These are phyloP conservation scores for Bathynomus jamesi DNA, from an alignment of 1,140 invertebrate species.

Conservation along the genomic window DNA sequence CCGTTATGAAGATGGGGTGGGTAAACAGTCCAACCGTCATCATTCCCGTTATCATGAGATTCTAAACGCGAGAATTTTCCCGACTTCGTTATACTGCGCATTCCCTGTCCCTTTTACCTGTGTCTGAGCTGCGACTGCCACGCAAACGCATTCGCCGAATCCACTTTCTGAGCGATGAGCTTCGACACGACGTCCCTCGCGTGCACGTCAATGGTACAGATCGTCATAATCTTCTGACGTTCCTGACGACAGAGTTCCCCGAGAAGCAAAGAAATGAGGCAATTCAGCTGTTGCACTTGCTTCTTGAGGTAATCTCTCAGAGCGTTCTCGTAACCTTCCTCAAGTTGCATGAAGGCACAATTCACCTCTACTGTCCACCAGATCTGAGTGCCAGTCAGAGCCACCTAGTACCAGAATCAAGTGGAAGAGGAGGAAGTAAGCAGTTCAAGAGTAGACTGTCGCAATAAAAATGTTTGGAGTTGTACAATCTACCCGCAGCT, in stretches of 20 bases:
- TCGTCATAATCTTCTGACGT: slow-evolving; percentile 96
- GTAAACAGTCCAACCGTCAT: no score
- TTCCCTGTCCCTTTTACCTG: no score
- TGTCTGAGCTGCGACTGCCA: slow-evolving; percentile 93
- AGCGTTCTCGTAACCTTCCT: slow-evolving; percentile 93
- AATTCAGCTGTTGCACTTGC: slow-evolving; percentile 83
- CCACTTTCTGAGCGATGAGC: slow-evolving; percentile 83
- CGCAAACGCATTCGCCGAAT: slow-evolving; percentile 81
- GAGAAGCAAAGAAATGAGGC: slow-evolving; percentile 76
- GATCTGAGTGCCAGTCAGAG: slow-evolving; percentile 89
- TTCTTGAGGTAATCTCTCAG: slow-evolving; percentile 94
- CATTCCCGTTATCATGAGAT: no score
- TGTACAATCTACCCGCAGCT: no score
- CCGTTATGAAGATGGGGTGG: no score
- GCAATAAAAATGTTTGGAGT: no score
- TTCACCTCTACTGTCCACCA: slow-evolving; percentile 97
- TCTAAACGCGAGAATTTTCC: no score
- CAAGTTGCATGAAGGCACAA: slow-evolving; percentile 72
- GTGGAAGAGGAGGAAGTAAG: background rate
- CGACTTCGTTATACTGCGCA: no score
- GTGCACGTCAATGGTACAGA: slow-evolving; percentile 91
- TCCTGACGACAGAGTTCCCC: slow-evolving; percentile 81
- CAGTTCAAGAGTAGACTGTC: no score
- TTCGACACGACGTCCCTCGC: slow-evolving; percentile 88
- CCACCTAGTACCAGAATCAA: no score